Evolutionary conservation across 2,797 vertebrate species (phyloP).

Genomic region (Diglossa cyanea): DNA sequence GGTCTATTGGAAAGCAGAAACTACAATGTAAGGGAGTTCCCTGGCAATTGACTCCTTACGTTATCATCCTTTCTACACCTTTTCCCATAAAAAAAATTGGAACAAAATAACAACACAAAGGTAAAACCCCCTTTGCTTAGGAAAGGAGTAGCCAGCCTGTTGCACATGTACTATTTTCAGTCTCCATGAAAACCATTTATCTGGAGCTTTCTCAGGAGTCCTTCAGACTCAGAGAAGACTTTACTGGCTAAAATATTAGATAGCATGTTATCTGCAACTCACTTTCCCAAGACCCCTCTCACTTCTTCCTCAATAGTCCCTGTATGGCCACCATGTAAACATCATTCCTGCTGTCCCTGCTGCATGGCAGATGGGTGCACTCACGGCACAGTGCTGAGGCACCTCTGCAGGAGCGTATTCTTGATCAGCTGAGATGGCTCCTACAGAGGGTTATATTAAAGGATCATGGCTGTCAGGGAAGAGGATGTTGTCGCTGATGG

Average conservation of each 20-base stretch:
- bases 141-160: not conserved
- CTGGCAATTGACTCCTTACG: not conserved
- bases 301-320: not conserved
- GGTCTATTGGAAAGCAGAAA: not conserved
- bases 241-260: not conserved
- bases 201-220: not conserved
- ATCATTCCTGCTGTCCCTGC: not conserved
- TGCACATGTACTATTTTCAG: not conserved
- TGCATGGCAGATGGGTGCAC: fast-evolving
- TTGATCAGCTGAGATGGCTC: not conserved
- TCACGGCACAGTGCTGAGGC: fast-evolving
- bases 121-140: fast-evolving
- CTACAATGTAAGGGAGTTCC: not conserved
- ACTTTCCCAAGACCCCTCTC: not conserved
- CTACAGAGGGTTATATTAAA: fast-evolving
- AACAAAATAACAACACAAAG: not conserved
- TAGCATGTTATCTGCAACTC: not conserved
- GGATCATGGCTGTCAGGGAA: not conserved
- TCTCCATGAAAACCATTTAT: not conserved
- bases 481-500: fast-evolving
- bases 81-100: not conserved
- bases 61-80: not conserved
- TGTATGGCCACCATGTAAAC: fast-evolving
- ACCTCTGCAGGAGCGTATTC: fast-evolving
- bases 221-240: not conserved